phyloP scores from a whole-genome alignment of 2,113 vertebrate genomes.

The Peucedramus taeniatus region DNA sequence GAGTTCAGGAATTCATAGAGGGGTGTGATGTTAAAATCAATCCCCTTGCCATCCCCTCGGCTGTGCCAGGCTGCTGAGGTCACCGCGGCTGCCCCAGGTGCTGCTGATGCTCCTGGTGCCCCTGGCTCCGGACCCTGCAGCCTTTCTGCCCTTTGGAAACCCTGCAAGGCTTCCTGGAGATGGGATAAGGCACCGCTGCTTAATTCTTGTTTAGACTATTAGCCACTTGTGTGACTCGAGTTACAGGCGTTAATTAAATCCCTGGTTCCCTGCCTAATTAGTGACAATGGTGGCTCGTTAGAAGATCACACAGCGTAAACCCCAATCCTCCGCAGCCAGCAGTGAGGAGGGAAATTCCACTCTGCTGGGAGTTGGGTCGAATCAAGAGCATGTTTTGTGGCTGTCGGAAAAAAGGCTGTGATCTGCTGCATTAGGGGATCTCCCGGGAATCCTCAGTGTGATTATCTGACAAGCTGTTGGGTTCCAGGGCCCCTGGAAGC shows the following conservation, averaged over 20 bases:
- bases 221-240: background rate
- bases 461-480: background rate
- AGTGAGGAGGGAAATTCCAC: background rate
- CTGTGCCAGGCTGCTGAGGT: background rate
- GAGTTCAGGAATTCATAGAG: accelerated
- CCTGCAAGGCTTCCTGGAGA: background rate
- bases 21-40: background rate
- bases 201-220: background rate
- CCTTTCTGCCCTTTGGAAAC: background rate
- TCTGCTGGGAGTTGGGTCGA: background rate
- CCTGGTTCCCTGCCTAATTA: background rate
- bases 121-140: accelerated
- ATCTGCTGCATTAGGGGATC: background rate
- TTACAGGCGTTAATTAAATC: background rate
- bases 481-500: background rate
- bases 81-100: too few species aligned
- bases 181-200: background rate
- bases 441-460: background rate
- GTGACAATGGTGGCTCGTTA: background rate
- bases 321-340: background rate
- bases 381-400: background rate
- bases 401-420: background rate
- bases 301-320: background rate
- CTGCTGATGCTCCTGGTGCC: too few species aligned
- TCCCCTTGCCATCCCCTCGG: background rate